Evolutionary conservation across 1,140 invertebrate species (phyloP).

Genomic region (Brachionus rotundiformis): DNA sequence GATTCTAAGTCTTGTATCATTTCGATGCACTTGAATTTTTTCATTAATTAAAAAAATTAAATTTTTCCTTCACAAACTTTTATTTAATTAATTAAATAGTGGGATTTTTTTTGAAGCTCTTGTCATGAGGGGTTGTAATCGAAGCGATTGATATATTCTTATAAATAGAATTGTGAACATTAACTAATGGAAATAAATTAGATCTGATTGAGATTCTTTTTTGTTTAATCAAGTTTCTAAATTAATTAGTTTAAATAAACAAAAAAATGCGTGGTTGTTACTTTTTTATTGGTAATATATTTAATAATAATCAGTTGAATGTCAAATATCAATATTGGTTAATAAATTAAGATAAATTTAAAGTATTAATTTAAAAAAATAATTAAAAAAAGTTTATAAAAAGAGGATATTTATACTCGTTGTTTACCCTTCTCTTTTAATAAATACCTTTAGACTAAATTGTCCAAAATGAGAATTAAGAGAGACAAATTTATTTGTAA

Average conservation of each 20-base stretch:
- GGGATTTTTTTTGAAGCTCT: not conserved
- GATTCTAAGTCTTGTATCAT: not conserved
- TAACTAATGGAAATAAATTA: not conserved
- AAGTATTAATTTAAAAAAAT: not conserved
- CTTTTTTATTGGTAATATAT: not conserved
- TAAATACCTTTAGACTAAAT: not conserved
- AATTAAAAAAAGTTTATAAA: not conserved
- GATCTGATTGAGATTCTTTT: not conserved
- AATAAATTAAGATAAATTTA: not conserved
- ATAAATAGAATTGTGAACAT: not conserved
- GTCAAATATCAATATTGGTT: not conserved
- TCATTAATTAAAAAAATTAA: constrained; percentile 6
- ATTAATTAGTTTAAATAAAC: not conserved
- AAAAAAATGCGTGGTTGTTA: not conserved
- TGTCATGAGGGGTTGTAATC: not conserved
- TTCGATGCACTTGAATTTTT: not conserved
- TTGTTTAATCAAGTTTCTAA: not conserved
- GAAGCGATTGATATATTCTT: not conserved
- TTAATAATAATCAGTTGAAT: not conserved
- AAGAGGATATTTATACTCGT: not conserved
- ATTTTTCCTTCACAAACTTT: not conserved
- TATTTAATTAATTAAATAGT: not conserved
- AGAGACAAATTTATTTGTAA: not conserved
- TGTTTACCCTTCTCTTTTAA: not conserved
- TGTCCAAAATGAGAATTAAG: too few species aligned